A percentile compares a stretch with the other conserved stretches of the same genome.
Conservation (phyloP, 2,113 vertebrate genomes). For the Ciconia stormi region DNA sequence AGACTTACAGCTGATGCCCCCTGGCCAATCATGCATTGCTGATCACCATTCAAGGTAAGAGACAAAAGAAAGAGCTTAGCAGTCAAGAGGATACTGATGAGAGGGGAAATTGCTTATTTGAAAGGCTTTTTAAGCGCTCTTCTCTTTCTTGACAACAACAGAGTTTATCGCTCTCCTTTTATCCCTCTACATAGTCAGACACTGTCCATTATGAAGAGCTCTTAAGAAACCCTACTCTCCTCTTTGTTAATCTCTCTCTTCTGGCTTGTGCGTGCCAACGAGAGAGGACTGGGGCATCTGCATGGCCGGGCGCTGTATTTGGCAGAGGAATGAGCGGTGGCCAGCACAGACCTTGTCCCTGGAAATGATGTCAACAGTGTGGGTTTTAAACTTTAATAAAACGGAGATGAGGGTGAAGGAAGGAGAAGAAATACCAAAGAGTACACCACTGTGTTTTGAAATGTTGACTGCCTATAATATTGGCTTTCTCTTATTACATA, state of each 20-base stretch:
- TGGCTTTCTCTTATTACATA: background rate
- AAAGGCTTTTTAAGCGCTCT: constrained; percentile 43
- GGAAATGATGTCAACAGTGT: fast-evolving
- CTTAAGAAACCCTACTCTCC: background rate
- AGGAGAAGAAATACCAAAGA: background rate
- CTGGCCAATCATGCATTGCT: constrained; percentile 61
- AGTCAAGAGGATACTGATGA: constrained; percentile 47
- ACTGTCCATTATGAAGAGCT: background rate
- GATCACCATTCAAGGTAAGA: constrained; percentile 64
- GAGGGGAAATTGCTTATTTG: constrained; percentile 66
- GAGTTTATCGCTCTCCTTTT: background rate
- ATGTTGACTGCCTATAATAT: background rate
- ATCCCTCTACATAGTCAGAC: background rate
- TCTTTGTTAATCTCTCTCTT: background rate
- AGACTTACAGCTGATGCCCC: constrained; percentile 46
- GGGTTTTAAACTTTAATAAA: background rate
- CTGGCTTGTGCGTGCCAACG: background rate
- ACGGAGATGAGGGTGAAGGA: background rate
- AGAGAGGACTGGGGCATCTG: background rate
- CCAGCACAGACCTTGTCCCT: background rate
- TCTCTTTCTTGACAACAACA: constrained; percentile 54
- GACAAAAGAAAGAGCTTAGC: constrained; percentile 62
- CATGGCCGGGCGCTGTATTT: background rate
- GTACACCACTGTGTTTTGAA: background rate
- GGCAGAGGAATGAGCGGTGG: background rate